Base-by-base conservation (phyloP, 2,888 invertebrate genomes). In the Corbicula japonica region DNA sequence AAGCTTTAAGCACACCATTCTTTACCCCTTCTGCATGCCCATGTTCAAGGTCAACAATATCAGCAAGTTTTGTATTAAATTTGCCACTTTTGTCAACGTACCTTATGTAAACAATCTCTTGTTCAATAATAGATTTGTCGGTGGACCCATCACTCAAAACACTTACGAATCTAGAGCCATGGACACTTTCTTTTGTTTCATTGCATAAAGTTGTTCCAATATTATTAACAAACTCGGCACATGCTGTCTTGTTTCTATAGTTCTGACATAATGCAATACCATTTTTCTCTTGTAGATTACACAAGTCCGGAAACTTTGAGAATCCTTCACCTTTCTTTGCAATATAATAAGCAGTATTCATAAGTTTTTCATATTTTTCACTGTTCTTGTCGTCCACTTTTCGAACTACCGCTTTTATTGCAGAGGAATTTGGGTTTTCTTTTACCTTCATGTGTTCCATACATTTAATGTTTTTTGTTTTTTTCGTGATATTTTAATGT, bases 91-190 rank as follows among this genome's bases (percentile, higher is more conserved):
- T 34, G 23, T 60, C 34, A 4, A 74, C 66, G 60, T 46, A 74
- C 8, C 74, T 5, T 10, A 66, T 44, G 52, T 74, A 74, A 15
- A 74, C 66, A n/a, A 74, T 21, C 23, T 74, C 74, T 66, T 73
- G 73, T 30, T 74, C 74, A 30, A 38, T 60, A 18, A 66, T 66
- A 15, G 41, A 58, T 35, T 60, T 56, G 30, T 54, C 70, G n/a
- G n/a, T n/a, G n/a, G n/a, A n/a, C n/a, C 66, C 54, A 68, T 68
- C 62, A 44, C 21, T 18, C 10, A 62, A 28, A 8, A 46, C 21
- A 18, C 52, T 48, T 21, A 61, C 21, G 26, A 65, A 65, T 15
- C 50, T 50, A 4, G 50, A n/a, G 8, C 32, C 15, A 2, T 34
- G n/a, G 10, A 65, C 15, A 34, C 32, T 21, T 4, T 34, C 46